Percentiles rank a stretch among this genome's conserved stretches.
phyloP scores from a whole-genome alignment of 2,888 invertebrate genomes.

The Orchesella flavescens region DNA sequence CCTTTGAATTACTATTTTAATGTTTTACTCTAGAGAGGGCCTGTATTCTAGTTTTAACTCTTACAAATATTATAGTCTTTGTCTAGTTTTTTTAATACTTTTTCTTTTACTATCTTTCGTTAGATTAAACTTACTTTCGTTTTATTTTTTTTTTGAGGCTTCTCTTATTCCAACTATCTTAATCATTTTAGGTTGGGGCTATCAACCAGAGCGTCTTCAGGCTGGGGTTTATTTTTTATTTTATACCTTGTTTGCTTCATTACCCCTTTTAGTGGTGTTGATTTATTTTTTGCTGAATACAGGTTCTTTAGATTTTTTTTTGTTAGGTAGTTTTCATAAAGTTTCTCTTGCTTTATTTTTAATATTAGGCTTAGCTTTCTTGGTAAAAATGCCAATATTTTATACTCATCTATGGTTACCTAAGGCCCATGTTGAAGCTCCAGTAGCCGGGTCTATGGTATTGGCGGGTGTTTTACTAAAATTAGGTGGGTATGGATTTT shows the following conservation, averaged over 20 bases:
- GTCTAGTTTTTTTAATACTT: slow-evolving; percentile 77
- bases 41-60: no score
- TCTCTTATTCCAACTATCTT: slow-evolving; percentile 81
- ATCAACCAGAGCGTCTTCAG: slow-evolving; percentile 81
- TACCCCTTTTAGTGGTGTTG: slow-evolving; percentile 79
- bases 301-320: no score
- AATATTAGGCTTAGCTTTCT: slow-evolving; percentile 80
- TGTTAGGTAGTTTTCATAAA: no score
- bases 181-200: slow-evolving; percentile 81
- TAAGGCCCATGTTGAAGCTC: slow-evolving; percentile 85
- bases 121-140: slow-evolving; percentile 78
- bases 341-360: slow-evolving; percentile 71
- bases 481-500: slow-evolving; percentile 82
- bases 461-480: slow-evolving; percentile 82
- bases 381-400: slow-evolving; percentile 83
- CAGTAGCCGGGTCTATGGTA: slow-evolving; percentile 83
- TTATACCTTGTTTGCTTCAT: slow-evolving; percentile 82
- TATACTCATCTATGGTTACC: slow-evolving; percentile 82
- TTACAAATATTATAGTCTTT: no score
- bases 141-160: slow-evolving; percentile 83
- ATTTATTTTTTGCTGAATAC: slow-evolving; percentile 75
- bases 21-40: slow-evolving; percentile 78
- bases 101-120: slow-evolving; percentile 79
- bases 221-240: slow-evolving; percentile 81
- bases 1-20: slow-evolving; percentile 79